These are phyloP conservation scores for Dorcus hopei DNA, from an alignment of 2,888 invertebrate genomes.

Conservation along the genomic window DNA sequence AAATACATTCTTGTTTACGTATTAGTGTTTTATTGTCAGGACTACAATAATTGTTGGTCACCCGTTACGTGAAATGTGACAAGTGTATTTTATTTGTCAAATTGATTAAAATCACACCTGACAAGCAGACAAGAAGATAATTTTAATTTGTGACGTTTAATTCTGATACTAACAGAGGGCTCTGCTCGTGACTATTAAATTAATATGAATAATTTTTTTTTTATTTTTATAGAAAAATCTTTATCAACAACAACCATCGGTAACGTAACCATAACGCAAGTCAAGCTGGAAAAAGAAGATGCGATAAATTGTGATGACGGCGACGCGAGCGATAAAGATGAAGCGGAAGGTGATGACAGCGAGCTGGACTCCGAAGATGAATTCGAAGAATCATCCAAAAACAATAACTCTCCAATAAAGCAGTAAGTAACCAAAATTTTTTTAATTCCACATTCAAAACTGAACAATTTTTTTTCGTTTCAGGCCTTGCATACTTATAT, in stretches of 20 bases:
- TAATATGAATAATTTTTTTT: neutral
- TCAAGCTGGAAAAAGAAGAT: conserved; percentile 52
- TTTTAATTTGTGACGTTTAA: too few species aligned
- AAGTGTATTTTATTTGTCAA: too few species aligned
- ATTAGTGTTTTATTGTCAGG: too few species aligned
- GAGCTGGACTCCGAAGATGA: conserved; percentile 57
- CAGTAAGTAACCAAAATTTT: conserved; percentile 54
- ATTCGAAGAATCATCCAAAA: conserved; percentile 47
- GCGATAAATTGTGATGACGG: conserved; percentile 67
- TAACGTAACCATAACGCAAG: conserved; percentile 62
- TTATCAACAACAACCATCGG: conserved; percentile 40
- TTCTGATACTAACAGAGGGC: too few species aligned
- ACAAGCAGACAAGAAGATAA: too few species aligned
- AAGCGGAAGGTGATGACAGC: conserved; percentile 73
- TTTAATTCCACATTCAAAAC: neutral
- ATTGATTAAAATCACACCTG: too few species aligned
- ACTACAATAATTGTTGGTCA: too few species aligned
- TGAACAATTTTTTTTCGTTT: conserved; percentile 37
- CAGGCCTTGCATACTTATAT: conserved; percentile 91
- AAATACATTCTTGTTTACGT: too few species aligned
- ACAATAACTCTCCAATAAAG: conserved; percentile 56
- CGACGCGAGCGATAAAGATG: conserved; percentile 66
- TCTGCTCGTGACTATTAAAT: too few species aligned
- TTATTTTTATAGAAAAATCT: neutral
- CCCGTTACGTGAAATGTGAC: too few species aligned